phyloP scores from a whole-genome alignment of 2,113 vertebrate genomes.

The Cyanoliseus patagonus region DNA sequence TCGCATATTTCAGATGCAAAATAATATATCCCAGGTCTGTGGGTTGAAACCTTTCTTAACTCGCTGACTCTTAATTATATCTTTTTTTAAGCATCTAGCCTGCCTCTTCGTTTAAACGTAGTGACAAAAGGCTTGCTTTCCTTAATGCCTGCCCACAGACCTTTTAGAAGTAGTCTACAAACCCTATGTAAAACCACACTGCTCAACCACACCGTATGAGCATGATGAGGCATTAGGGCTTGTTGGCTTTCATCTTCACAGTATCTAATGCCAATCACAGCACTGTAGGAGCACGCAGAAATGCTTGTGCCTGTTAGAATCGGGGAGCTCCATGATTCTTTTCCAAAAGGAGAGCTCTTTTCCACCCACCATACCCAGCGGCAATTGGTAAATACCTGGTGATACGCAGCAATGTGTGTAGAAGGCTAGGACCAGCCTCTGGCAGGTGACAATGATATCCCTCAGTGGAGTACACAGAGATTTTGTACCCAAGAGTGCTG shows the following conservation, averaged over 20 bases:
- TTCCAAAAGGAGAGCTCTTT: background rate
- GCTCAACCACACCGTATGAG: background rate
- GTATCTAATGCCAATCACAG: background rate
- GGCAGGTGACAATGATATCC: accelerated
- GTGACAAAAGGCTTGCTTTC: background rate
- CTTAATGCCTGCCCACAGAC: background rate
- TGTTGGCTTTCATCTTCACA: background rate
- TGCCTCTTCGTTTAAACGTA: background rate
- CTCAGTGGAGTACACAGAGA: background rate
- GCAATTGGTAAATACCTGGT: background rate
- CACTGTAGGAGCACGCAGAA: background rate
- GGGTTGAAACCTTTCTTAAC: background rate
- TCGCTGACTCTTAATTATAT: background rate
- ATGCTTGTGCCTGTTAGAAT: background rate
- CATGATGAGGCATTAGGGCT: background rate
- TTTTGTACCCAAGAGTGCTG: background rate
- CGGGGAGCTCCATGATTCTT: background rate
- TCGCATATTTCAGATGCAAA: background rate
- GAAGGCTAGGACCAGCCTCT: background rate
- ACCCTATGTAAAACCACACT: background rate
- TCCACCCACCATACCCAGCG: background rate
- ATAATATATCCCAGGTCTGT: background rate
- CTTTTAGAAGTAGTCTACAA: background rate
- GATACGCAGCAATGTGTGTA: background rate
- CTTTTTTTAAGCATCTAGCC: background rate